These are phyloP conservation scores for Odontocolon sp. DNA, from an alignment of 2,888 invertebrate genomes.

Conservation along the genomic window DNA sequence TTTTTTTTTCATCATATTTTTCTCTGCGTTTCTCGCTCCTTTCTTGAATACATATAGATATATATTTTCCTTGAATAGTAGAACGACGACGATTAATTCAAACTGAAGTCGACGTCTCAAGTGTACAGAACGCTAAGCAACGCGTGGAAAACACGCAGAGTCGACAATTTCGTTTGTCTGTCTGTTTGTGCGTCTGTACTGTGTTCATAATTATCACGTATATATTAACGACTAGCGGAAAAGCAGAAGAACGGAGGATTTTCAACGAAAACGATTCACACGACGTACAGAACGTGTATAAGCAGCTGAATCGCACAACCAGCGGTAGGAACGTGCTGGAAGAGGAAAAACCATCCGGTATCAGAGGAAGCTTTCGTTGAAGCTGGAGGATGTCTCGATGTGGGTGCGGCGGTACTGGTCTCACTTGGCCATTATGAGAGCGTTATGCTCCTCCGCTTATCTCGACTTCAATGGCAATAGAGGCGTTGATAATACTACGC, in stretches of 20 bases:
- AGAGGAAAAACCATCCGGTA: conserved; percentile 3
- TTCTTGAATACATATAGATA: too few relatives aligned
- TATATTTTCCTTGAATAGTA: too few relatives aligned
- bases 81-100: background rate
- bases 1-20: background rate
- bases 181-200: background rate
- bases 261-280: background rate
- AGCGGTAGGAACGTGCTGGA: background rate
- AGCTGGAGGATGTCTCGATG: conserved; percentile 3
- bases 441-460: conserved; percentile 45
- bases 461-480: conserved; percentile 43
- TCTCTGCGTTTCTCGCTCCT: background rate
- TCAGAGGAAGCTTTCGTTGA: conserved; percentile 28
- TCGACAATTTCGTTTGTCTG: background rate
- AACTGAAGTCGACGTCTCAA: background rate
- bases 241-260: background rate
- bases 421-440: conserved; percentile 31
- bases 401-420: background rate
- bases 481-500: conserved; percentile 40
- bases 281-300: background rate
- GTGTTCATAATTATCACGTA: background rate
- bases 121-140: too few relatives aligned
- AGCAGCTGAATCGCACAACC: background rate
- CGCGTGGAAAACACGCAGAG: too few relatives aligned
- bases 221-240: background rate